Evolutionary conservation across 2,113 vertebrate species (phyloP), one percentile per base, ranked within the genome.

Genomic region (Coreoperca whiteheadi): DNA sequence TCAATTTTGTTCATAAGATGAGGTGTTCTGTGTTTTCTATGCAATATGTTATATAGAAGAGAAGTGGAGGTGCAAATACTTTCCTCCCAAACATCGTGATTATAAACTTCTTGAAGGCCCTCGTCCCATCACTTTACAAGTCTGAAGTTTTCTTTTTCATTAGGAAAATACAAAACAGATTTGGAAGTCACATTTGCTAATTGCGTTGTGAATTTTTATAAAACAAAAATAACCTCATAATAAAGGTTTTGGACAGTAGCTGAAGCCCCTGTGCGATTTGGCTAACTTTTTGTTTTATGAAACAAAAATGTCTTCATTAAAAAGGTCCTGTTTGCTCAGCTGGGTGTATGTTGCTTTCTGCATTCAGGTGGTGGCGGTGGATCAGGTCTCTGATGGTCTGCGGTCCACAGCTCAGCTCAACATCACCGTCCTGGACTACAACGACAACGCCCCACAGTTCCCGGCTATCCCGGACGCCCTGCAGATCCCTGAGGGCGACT

Each of bases 371-470:
- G 88, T 93, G 85, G 96, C 95, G 11, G 94, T 96, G 70, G 96
- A 96, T 90, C 91, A 92, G 43, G 25, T 66, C 18, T 63, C 0
- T 0, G 79, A 88, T 6, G 95, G 96, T 2, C 90, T 96, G 51
- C 95, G 5, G 37, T 87, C 95, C 78, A 95, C 95, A 0, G 91
- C 95, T 67, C 76, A 92, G 82, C 80, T 97, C 74, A 91, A 91
- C 61, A 69, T 97, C 89, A 95, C 87, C 7, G 70, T 96, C 81
- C 84, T 94, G 85, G 96, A 97, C 79, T 89, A 95, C 89, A 97
- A 97, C 1, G 96, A 97, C 82, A 96, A 97, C 79, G 92, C 95
- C 76, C 96, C 96, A 0, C 93, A 96, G 87, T 96, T 96, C 87
- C 82, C 90, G 1, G 53, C 25, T 11, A 89, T 95, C 79, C 89